These are phyloP conservation scores for Nyctereutes procyonoides DNA, from an alignment of 2,113 vertebrate species.

Conservation along the genomic window DNA sequence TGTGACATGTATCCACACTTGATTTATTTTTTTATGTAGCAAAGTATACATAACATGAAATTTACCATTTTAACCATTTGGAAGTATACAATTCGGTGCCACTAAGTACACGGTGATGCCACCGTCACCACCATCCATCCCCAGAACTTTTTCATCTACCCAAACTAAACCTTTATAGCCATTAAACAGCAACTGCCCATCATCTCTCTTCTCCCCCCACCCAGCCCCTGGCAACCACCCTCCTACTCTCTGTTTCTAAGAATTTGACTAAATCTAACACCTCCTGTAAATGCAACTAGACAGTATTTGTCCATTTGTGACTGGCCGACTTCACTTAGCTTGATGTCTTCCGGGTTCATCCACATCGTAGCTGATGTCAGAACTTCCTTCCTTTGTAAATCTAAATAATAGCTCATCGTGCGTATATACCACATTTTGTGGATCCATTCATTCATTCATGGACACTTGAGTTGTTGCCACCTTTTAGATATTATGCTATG, in stretches of 20 bases:
- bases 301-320: background rate
- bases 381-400: background rate
- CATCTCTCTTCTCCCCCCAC: background rate
- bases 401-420: background rate
- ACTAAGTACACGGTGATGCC: background rate
- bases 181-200: fast-evolving
- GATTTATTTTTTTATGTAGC: background rate
- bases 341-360: no score
- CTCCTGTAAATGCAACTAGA: fast-evolving
- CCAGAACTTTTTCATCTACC: background rate
- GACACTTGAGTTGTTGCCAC: background rate
- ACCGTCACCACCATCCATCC: background rate
- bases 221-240: background rate
- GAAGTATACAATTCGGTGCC: background rate
- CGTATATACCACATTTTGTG: fast-evolving
- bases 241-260: background rate
- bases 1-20: no score
- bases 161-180: background rate
- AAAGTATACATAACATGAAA: background rate
- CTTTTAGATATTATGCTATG: background rate
- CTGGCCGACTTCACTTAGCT: background rate
- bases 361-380: background rate
- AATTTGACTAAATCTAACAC: background rate
- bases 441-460: background rate
- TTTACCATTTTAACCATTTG: background rate